Evolutionary conservation across 2,888 invertebrate genomes (phyloP), one percentile per base, ranked within the genome.

Genomic region (Hedya salicella): DNA sequence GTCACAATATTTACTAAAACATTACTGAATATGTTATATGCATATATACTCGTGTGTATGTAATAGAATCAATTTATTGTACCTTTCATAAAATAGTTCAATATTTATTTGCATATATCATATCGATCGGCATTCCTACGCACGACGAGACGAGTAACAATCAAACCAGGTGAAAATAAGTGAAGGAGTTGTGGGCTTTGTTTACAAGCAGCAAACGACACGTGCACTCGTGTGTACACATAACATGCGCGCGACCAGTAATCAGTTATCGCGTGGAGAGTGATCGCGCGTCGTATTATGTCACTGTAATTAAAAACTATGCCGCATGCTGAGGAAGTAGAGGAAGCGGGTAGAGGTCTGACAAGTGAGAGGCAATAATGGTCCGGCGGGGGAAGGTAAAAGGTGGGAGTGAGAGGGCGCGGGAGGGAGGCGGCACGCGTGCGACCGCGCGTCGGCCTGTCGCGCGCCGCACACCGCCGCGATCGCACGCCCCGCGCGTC

Each of bases 211-310:
- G 71, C 75, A 73, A 68, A 74, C 74, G 77, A 82, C 86, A 86
- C 84, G 87, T 84, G 85, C 81, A 73, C 74, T 75, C 75, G 76
- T 75, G 76, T 75, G 78, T 78, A 76, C 78, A 77, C 74, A 77
- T 77, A 77, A 79, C 77, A 75, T 73, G 72, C 75, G 75, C 71
- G 75, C 76, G 73, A 74, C 76, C 71, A 74, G 81, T 80, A 80
- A 83, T 83, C 85, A 81, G 81, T 81, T 82, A 84, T 82, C 80
- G 78, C 73, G 80, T 78, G 77, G 80, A 85, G 84, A 85, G 85
- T 82, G 86, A 82, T 82, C 83, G 82, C 78, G 79, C 79, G 82
- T 77, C 73, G 81, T 79, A 81, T 87, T 87, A 86, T 82, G 85
- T 79, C 80, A 84, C 76, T 72, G 80, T 76, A 82, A 85, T 84